These are phyloP conservation scores for Amphiprion percula DNA, from an alignment of 2,113 vertebrate genomes.

Conservation along the genomic window DNA sequence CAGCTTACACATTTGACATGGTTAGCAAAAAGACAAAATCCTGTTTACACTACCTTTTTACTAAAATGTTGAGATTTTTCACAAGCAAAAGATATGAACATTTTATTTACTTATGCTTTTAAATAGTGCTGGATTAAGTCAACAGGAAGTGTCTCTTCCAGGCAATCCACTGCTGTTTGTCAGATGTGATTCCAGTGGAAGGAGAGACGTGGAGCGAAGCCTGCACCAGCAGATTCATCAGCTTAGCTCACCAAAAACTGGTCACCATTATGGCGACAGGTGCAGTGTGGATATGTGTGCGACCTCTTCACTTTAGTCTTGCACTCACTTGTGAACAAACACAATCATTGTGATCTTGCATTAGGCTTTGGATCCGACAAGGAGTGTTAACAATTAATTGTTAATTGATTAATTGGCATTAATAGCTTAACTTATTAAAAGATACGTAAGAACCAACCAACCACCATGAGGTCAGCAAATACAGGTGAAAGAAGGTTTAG, in stretches of 20 bases:
- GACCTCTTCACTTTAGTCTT: not conserved
- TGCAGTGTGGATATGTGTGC: conserved; percentile 48
- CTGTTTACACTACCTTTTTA: not conserved
- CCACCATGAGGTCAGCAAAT: no score
- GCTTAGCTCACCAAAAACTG: conserved; percentile 85
- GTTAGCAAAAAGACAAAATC: not conserved
- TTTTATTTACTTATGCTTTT: not conserved
- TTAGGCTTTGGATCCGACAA: no score
- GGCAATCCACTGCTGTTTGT: conserved; percentile 91
- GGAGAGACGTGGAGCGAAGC: conserved; percentile 83
- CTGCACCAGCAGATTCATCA: conserved; percentile 87
- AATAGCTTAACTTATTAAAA: no score
- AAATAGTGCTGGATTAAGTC: not conserved
- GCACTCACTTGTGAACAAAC: not conserved
- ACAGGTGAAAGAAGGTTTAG: no score
- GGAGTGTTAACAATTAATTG: no score
- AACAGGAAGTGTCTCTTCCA: conserved; percentile 59
- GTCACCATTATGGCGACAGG: conserved; percentile 86
- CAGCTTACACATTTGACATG: not conserved
- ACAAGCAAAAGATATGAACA: not conserved
- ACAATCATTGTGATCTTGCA: conserved; percentile 1
- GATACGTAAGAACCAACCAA: no score
- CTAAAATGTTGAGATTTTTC: not conserved
- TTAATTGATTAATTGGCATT: no score
- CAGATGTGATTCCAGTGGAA: conserved; percentile 83